These are phyloP conservation scores for Epinephelus lanceolatus DNA, from an alignment of 2,113 vertebrate species.

Conservation along the genomic window DNA sequence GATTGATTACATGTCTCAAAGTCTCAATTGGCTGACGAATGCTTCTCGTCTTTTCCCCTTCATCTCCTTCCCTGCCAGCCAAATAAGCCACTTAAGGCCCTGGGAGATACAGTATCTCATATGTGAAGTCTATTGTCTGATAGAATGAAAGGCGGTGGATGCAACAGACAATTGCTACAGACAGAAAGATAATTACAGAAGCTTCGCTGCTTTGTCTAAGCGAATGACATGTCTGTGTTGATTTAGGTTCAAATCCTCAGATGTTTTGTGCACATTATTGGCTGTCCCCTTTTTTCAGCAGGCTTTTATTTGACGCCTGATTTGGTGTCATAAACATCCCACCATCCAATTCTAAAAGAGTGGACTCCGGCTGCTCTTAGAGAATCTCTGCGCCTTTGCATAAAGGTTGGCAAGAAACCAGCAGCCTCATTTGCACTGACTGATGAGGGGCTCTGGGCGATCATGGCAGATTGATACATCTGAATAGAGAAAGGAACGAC, in stretches of 20 bases:
- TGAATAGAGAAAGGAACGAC: constrained; percentile 26
- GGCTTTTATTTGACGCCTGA: constrained; percentile 45
- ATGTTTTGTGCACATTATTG: constrained; percentile 42
- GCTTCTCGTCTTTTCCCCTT: constrained; percentile 39
- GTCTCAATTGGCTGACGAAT: constrained; percentile 57
- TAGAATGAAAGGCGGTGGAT: constrained; percentile 58
- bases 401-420: constrained; percentile 45
- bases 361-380: neutral
- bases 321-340: constrained; percentile 47
- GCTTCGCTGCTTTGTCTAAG: constrained; percentile 54
- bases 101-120: constrained; percentile 58
- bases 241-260: constrained; percentile 60
- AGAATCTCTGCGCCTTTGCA: constrained; percentile 21
- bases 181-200: constrained; percentile 74
- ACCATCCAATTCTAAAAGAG: constrained; percentile 10
- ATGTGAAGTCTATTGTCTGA: constrained; percentile 63
- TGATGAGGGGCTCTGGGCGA: constrained; percentile 29
- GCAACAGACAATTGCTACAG: constrained; percentile 63
- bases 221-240: constrained; percentile 64
- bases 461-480: constrained; percentile 58
- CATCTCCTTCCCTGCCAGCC: constrained; percentile 51
- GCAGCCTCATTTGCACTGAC: constrained; percentile 52
- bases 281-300: constrained; percentile 27
- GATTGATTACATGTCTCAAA: constrained; percentile 60
- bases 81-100: constrained; percentile 65